Evolutionary conservation across 2,797 vertebrate species (phyloP).

Genomic region (Phrynocephalus vlangalii): DNA sequence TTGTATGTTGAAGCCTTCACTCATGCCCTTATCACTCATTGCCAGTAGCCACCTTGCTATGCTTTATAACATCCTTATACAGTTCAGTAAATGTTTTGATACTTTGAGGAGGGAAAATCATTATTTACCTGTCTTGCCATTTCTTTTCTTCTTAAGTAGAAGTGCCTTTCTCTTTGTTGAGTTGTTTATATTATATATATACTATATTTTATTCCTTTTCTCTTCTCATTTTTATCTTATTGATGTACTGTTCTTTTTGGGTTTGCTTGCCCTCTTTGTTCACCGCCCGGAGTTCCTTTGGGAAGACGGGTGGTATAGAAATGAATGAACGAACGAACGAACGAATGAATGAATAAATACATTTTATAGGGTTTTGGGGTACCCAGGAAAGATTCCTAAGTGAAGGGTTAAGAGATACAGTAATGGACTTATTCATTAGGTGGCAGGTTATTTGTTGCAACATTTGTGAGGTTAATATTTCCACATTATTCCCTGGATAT

Average conservation of each 20-base stretch:
- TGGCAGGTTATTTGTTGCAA: slow-evolving; percentile 36
- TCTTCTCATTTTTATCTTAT: not conserved
- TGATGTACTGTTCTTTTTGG: not conserved
- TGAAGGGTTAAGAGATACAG: slow-evolving; percentile 10
- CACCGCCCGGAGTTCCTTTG: no score
- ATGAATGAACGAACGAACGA: no score
- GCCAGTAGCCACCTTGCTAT: not conserved
- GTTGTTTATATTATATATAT: no score
- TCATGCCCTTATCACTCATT: no score
- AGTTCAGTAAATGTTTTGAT: no score
- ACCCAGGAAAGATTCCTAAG: not conserved
- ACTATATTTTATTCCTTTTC: slow-evolving; percentile 4
- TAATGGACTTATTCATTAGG: slow-evolving; percentile 15
- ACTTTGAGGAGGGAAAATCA: not conserved
- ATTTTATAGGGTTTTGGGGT: not conserved
- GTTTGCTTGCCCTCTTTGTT: no score
- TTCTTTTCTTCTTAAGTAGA: not conserved
- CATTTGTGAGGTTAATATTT: slow-evolving; percentile 38
- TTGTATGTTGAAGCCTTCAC: no score
- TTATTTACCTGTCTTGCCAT: not conserved
- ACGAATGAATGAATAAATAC: no score
- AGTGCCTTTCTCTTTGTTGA: not conserved
- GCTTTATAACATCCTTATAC: not conserved
- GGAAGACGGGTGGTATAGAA: no score
- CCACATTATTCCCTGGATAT: slow-evolving; percentile 29